Evolutionary conservation across 2,888 invertebrate species (phyloP).

Genomic region (Junonia oenone): DNA sequence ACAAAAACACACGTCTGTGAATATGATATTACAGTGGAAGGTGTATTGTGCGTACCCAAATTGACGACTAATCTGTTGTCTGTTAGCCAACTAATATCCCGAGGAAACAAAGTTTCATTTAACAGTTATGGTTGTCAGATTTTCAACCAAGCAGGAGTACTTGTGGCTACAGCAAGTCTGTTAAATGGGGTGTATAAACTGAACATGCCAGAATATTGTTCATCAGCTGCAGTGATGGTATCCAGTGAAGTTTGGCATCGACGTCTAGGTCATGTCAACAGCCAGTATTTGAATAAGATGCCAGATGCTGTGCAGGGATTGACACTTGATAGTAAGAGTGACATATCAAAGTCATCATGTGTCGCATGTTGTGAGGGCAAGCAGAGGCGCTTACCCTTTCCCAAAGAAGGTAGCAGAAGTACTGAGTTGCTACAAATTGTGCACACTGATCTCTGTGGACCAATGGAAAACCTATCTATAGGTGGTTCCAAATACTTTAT

Average conservation of each 20-base stretch:
- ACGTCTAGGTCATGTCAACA: too few species aligned
- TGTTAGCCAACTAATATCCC: slow-evolving; percentile 27
- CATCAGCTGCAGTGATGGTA: too few species aligned
- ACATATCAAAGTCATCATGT: not conserved
- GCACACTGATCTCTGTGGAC: slow-evolving; percentile 5
- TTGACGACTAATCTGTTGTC: slow-evolving; percentile 27
- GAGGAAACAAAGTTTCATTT: slow-evolving; percentile 32
- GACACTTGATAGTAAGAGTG: too few species aligned
- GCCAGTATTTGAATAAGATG: too few species aligned
- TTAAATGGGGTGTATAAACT: slow-evolving; percentile 32
- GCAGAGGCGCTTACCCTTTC: not conserved
- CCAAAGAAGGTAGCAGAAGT: slow-evolving; percentile 16
- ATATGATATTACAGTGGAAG: slow-evolving; percentile 25
- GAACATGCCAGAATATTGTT: too few species aligned
- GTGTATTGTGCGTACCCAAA: slow-evolving; percentile 25
- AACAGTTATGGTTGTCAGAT: slow-evolving; percentile 29
- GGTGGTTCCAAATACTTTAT: slow-evolving; percentile 14
- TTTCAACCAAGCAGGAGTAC: slow-evolving; percentile 20
- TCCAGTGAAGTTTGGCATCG: too few species aligned
- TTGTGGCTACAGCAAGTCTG: slow-evolving; percentile 29
- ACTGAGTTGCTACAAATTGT: slow-evolving; percentile 18
- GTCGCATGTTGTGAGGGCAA: not conserved
- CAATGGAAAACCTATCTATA: slow-evolving; percentile 10
- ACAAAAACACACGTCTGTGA: slow-evolving; percentile 16
- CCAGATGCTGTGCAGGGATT: not conserved